phyloP scores from a whole-genome alignment of 2,113 vertebrate genomes.

The Paradoxurus hermaphroditus region DNA sequence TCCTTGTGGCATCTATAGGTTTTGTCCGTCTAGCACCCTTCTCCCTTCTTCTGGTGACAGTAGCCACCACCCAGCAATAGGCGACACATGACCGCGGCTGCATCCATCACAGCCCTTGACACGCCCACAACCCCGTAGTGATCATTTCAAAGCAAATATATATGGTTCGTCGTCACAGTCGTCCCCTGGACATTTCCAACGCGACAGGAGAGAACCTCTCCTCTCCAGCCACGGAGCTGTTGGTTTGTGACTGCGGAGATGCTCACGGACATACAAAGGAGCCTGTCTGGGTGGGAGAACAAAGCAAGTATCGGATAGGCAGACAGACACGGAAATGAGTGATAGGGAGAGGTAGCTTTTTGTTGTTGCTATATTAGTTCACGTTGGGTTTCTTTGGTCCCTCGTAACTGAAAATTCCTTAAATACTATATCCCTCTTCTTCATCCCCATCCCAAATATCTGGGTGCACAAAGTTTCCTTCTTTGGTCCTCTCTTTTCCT shows the following conservation, averaged over 20 bases:
- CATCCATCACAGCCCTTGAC: not conserved
- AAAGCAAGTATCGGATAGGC: not conserved
- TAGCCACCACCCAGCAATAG: not conserved
- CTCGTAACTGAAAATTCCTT: not conserved
- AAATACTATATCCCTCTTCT: not conserved
- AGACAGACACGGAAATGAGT: not conserved
- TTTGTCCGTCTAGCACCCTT: not conserved
- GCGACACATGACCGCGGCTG: not conserved
- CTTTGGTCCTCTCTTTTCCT: not conserved
- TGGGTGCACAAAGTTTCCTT: not conserved
- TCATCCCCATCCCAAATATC: not conserved
- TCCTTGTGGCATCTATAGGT: not conserved
- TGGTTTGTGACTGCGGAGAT: not conserved
- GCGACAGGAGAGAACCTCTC: not conserved
- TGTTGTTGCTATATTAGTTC: not conserved
- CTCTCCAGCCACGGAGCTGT: not conserved
- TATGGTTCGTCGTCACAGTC: fast-evolving
- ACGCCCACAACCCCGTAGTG: not conserved
- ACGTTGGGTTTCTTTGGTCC: not conserved
- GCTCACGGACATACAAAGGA: not conserved
- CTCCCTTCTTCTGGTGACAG: not conserved
- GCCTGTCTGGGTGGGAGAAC: not conserved
- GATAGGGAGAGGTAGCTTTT: not conserved
- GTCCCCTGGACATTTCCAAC: not conserved
- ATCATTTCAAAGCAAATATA: not conserved